phyloP scores from a whole-genome alignment of 2,113 vertebrate species.

The Callipepla squamata region DNA sequence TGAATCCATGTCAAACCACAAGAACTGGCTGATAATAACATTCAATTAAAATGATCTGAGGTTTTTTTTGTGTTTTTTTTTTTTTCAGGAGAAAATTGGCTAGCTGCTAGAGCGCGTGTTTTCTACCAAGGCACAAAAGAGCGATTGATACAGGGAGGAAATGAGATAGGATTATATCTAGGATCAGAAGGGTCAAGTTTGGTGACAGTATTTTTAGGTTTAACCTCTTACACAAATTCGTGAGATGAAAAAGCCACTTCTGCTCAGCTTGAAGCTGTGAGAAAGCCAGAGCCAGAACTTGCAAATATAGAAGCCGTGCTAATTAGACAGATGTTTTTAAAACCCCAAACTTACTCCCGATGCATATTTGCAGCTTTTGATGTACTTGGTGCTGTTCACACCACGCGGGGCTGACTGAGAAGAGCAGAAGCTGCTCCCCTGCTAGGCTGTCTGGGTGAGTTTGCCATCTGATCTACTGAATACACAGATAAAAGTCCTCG shows the following conservation, averaged over 20 bases:
- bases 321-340: conserved; percentile 53
- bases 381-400: conserved; percentile 46
- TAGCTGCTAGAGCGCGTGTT: not conserved
- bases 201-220: conserved; percentile 2
- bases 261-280: not conserved
- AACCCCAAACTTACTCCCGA: not conserved
- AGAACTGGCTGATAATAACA: conserved; percentile 49
- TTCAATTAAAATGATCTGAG: conserved; percentile 24
- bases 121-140: not conserved
- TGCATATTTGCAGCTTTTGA: conserved; percentile 37
- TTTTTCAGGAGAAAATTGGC: conserved; percentile 1
- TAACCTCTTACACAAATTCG: not conserved
- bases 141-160: conserved; percentile 8
- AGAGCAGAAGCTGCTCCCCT: conserved; percentile 47
- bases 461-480: conserved; percentile 66
- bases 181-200: not conserved
- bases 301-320: not conserved
- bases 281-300: not conserved
- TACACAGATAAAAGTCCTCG: conserved; percentile 53
- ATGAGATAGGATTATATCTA: not conserved
- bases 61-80: not conserved
- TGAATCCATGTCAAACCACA: conserved; percentile 54
- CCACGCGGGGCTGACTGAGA: not conserved
- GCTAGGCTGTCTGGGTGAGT: conserved; percentile 33
- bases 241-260: conserved; percentile 33